Evolutionary conservation across 2,113 vertebrate species (phyloP).

Genomic region (Ranitomeya variabilis): DNA sequence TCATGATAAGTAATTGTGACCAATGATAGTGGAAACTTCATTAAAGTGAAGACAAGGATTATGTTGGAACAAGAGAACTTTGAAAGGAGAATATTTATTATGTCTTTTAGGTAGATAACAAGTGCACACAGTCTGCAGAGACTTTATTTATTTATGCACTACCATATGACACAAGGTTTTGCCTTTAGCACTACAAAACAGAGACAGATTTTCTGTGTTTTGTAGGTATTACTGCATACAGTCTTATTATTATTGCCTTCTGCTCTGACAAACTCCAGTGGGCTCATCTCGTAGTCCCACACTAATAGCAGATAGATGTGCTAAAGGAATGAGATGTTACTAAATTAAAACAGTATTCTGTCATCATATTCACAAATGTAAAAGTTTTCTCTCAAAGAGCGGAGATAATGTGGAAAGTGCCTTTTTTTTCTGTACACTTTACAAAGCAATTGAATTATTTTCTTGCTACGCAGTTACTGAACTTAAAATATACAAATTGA

Average conservation of each 20-base stretch:
- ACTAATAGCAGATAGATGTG: background rate
- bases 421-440: background rate
- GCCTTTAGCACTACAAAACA: constrained; percentile 67
- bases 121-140: constrained; percentile 65
- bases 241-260: constrained; percentile 14
- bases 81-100: constrained; percentile 48
- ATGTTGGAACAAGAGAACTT: constrained; percentile 65
- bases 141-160: constrained; percentile 68
- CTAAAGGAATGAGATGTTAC: background rate
- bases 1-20: constrained; percentile 70
- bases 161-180: constrained; percentile 66
- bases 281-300: constrained; percentile 9
- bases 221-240: constrained; percentile 62
- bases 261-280: constrained; percentile 26
- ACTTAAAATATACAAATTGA: background rate
- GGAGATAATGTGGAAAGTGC: background rate
- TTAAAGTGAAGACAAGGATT: constrained; percentile 66
- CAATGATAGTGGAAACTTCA: constrained; percentile 69
- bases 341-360: constrained; percentile 6
- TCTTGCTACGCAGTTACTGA: background rate
- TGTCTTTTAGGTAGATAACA: constrained; percentile 59
- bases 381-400: background rate
- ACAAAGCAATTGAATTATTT: background rate
- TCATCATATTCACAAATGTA: constrained; percentile 16
- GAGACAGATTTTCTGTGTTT: constrained; percentile 59